phyloP scores from a whole-genome alignment of 2,888 invertebrate species.

The Xylophagus ater region DNA sequence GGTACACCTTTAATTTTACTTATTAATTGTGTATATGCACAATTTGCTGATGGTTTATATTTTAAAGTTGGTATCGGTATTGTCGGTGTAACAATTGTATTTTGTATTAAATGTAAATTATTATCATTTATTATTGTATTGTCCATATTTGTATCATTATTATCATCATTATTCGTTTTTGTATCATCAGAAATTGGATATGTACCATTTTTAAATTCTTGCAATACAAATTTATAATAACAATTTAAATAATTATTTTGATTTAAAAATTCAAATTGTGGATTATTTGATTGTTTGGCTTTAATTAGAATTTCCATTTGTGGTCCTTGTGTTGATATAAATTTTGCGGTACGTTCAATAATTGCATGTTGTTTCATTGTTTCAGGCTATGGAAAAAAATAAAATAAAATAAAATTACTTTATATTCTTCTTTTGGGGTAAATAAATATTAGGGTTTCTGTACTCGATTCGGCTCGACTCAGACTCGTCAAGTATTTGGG shows the following conservation, averaged over 20 bases:
- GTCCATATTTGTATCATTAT: constrained; percentile 5
- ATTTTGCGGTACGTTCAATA: constrained; percentile 87
- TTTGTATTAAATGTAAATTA: neutral
- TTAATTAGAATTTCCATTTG: constrained; percentile 99
- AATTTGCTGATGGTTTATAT: constrained; percentile 75
- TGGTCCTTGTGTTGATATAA: constrained; percentile 78
- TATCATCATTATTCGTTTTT: constrained; percentile 16
- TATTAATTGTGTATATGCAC: constrained; percentile 78
- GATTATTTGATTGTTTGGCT: constrained; percentile 89
- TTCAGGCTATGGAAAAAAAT: constrained; percentile 61
- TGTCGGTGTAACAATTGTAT: constrained; percentile 17
- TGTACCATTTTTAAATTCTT: constrained; percentile 55
- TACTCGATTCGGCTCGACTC: neutral
- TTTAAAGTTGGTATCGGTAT: constrained; percentile 48
- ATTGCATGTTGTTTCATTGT: constrained; percentile 82
- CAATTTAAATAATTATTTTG: constrained; percentile 73
- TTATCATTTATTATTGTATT: neutral
- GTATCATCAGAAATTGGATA: constrained; percentile 42
- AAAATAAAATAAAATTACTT: constrained; percentile 15
- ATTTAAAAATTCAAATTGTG: constrained; percentile 86
- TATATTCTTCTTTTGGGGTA: neutral
- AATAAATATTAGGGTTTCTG: neutral
- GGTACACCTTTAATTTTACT: constrained; percentile 70
- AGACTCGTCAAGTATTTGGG: too few species aligned
- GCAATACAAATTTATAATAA: constrained; percentile 73